Evolutionary conservation across 2,888 invertebrate genomes (phyloP).

Genomic region (Acheta domesticus): DNA sequence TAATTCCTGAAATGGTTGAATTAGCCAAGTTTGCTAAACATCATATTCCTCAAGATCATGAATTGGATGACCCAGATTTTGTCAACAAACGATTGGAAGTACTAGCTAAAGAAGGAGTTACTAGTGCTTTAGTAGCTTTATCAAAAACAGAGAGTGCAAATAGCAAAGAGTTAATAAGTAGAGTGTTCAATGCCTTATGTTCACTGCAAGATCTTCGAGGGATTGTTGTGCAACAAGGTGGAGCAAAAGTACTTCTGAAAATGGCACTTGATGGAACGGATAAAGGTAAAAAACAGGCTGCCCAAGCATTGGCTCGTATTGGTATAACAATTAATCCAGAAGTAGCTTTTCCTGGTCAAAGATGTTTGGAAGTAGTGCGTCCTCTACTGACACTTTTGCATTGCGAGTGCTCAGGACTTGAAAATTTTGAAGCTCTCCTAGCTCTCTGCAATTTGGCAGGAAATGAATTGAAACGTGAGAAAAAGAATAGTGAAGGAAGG

Average conservation of each 20-base stretch:
- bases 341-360: constrained; percentile 94
- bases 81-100: constrained; percentile 68
- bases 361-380: constrained; percentile 81
- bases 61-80: constrained; percentile 84
- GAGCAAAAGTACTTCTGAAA: constrained; percentile 81
- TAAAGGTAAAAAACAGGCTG: constrained; percentile 80
- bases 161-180: constrained; percentile 82
- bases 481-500: constrained; percentile 87
- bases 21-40: constrained; percentile 98
- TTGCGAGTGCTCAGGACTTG: constrained; percentile 81
- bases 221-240: constrained; percentile 92
- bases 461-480: constrained; percentile 72
- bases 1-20: constrained; percentile 94
- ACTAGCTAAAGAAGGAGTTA: constrained; percentile 82
- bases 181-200: constrained; percentile 88
- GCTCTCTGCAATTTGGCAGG: constrained; percentile 94
- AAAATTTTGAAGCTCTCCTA: constrained; percentile 96
- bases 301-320: constrained; percentile 90
- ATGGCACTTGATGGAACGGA: constrained; percentile 81
- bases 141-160: constrained; percentile 92
- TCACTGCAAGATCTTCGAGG: constrained; percentile 79
- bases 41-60: constrained; percentile 96
- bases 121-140: constrained; percentile 81
- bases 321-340: constrained; percentile 95
- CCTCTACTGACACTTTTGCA: constrained; percentile 81